phyloP scores from a whole-genome alignment of 2,113 vertebrate species.

The Rostratula benghalensis region DNA sequence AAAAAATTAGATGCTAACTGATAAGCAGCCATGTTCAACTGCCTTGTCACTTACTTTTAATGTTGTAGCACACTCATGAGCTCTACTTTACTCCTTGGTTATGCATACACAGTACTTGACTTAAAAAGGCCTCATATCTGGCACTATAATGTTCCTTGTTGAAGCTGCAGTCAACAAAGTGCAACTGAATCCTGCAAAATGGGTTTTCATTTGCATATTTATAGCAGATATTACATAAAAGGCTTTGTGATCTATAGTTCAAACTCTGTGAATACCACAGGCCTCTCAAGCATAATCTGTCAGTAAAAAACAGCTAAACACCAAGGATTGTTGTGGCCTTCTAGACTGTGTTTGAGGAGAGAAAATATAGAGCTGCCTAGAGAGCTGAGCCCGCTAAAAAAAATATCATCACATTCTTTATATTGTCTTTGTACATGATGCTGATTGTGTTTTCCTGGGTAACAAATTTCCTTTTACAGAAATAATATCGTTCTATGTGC shows the following conservation, averaged over 20 bases:
- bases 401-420: background rate
- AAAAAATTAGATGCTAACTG: background rate
- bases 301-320: background rate
- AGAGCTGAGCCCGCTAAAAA: background rate
- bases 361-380: background rate
- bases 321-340: background rate
- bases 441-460: slow-evolving; percentile 10
- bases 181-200: slow-evolving; percentile 25
- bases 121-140: background rate
- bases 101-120: background rate
- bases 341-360: background rate
- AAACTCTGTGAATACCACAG: slow-evolving; percentile 5
- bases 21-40: background rate
- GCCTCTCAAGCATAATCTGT: background rate
- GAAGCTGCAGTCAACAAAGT: background rate
- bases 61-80: background rate
- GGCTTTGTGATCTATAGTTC: slow-evolving; percentile 23
- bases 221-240: slow-evolving; percentile 43
- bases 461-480: slow-evolving; percentile 13
- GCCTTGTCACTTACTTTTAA: background rate
- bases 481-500: slow-evolving; percentile 13
- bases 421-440: background rate
- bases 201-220: slow-evolving; percentile 23
- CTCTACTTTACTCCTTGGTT: background rate
- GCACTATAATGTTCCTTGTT: background rate